These are phyloP conservation scores for Conistra vaccinii DNA, from an alignment of 2,888 invertebrate species.

Conservation along the genomic window DNA sequence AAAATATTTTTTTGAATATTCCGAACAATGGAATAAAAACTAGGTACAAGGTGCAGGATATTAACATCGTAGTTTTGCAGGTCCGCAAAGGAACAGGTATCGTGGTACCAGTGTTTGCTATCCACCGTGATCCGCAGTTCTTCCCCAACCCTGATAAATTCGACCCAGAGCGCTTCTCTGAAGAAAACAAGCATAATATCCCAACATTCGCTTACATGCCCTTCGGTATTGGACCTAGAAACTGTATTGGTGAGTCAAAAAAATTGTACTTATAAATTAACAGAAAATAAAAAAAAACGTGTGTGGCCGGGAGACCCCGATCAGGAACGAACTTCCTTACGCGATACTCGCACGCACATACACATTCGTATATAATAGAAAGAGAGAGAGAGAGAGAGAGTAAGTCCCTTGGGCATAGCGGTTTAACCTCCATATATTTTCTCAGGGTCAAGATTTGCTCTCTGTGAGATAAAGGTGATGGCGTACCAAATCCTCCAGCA, in stretches of 20 bases:
- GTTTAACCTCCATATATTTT: background rate
- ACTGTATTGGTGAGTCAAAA: slow-evolving; percentile 86
- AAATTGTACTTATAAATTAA: background rate
- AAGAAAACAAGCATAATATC: slow-evolving; percentile 86
- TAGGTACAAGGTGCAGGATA: background rate
- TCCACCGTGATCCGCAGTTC: slow-evolving; percentile 66
- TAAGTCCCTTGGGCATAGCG: too few relatives aligned
- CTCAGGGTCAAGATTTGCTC: slow-evolving; percentile 78
- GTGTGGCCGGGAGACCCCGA: too few relatives aligned
- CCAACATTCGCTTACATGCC: slow-evolving; percentile 79
- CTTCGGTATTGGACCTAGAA: slow-evolving; percentile 90
- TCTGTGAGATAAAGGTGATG: slow-evolving; percentile 81
- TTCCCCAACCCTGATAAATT: slow-evolving; percentile 88
- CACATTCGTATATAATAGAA: too few relatives aligned
- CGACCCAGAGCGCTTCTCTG: slow-evolving; percentile 90
- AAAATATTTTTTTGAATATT: too few relatives aligned
- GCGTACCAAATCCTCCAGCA: slow-evolving; percentile 76
- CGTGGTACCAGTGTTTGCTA: slow-evolving; percentile 32
- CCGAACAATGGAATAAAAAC: fast-evolving
- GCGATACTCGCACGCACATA: too few relatives aligned
- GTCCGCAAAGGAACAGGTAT: slow-evolving; percentile 51
- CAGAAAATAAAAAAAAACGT: too few relatives aligned
- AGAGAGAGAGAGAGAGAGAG: too few relatives aligned
- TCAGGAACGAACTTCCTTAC: too few relatives aligned
- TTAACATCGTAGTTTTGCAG: background rate